Evolutionary conservation across 2,797 vertebrate genomes (phyloP), one percentile per base, ranked within the genome.

Genomic region (Florisuga fusca): DNA sequence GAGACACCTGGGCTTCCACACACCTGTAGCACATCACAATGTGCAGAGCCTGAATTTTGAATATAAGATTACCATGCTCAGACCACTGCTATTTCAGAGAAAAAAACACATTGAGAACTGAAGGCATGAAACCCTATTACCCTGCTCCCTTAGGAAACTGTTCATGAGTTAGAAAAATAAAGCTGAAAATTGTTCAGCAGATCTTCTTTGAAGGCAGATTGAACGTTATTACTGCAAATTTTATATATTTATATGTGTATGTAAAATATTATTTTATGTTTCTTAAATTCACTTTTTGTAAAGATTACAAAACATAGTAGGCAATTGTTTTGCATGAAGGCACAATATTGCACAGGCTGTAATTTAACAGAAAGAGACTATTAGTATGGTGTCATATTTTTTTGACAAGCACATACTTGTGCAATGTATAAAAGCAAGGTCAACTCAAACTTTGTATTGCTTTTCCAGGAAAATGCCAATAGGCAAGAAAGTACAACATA

Each of bases 401-500:
- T 76, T 74, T 63, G 67, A 89, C 33, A 71, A 84, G 7, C 26
- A 75, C 2, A 38, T 64, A 51, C 13, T 66, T 83, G 50, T 79
- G 18, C 54, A 54, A 29, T 12, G 17, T 62, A 58, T 48, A 90
- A 68, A 85, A 78, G 23, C 10, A 41, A 85, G 61, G 45, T 91
- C 63, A 89, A 48, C 23, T 73, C 45, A 87, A 82, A 90, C 9
- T 85, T 83, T 58, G 57, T 48, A 29, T 51, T 71, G 45, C 1
- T 92, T 77, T 82, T 83, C 34, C 31, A 46, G 34, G 11, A 53
- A 92, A 83, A 83, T 68, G 23, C 26, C 78, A 89, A 67, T 54
- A 71, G 61, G 29, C 8, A 80, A 77, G 51, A 84, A 92, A 87
- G 41, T 61, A 25, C 43, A 90, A 75, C 62, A 34, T 62, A 86